These are phyloP conservation scores for Drosophila orena DNA, from an alignment of 1,140 invertebrate species.

Conservation along the genomic window DNA sequence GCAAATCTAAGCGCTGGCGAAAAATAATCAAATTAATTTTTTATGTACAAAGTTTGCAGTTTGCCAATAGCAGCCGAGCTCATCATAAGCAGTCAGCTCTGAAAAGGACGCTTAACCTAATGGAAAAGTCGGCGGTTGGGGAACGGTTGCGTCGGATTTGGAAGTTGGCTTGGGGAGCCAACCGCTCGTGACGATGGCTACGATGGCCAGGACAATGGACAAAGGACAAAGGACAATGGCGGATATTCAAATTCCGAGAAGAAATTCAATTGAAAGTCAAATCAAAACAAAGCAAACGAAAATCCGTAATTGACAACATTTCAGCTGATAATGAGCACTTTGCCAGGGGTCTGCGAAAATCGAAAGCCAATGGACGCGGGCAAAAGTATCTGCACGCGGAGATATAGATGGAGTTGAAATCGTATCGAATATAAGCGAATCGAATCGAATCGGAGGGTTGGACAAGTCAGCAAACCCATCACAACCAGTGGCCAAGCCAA, in stretches of 20 bases:
- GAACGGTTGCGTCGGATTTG: not conserved
- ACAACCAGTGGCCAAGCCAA: constrained; percentile 29
- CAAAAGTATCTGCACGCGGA: not conserved
- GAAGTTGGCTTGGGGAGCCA: constrained; percentile 31
- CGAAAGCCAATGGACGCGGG: not conserved
- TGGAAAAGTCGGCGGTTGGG: constrained; percentile 3
- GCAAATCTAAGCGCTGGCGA: constrained; percentile 61
- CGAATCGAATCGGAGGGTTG: constrained; percentile 1
- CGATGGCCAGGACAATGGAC: constrained; percentile 37
- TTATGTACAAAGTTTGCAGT: constrained; percentile 77
- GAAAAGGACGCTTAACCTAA: constrained; percentile 47
- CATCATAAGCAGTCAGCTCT: constrained; percentile 67
- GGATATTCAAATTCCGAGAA: constrained; percentile 72
- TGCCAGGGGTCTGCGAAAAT: constrained; percentile 18
- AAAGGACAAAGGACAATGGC: constrained; percentile 45
- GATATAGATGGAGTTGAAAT: not conserved
- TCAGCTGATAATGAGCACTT: constrained; percentile 76
- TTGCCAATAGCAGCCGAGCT: constrained; percentile 58
- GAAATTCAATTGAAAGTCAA: constrained; percentile 81
- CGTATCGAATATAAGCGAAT: not conserved
- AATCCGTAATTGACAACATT: constrained; percentile 80
- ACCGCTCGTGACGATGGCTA: constrained; percentile 52
- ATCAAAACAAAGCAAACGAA: constrained; percentile 78
- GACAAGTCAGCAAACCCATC: constrained; percentile 36
- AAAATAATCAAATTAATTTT: constrained; percentile 81